These are phyloP conservation scores for Carcharodon carcharias DNA, from an alignment of 2,797 vertebrate genomes.

Conservation along the genomic window DNA sequence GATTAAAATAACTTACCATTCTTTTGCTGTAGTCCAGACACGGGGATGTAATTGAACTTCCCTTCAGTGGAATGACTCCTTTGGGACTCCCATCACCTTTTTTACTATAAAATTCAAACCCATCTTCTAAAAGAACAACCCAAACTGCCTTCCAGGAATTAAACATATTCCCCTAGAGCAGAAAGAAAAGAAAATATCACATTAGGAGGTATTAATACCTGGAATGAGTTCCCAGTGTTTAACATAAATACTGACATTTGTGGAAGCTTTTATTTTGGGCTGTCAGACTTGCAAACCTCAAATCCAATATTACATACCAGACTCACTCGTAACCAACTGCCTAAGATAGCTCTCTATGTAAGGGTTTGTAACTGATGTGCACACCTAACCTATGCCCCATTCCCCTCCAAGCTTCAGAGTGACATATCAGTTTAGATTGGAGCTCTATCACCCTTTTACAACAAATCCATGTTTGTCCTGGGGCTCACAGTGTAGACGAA, in stretches of 20 bases:
- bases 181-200: neutral
- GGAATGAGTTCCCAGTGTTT: neutral
- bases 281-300: neutral
- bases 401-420: neutral
- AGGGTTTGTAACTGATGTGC: neutral
- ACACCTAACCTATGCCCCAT: neutral
- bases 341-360: neutral
- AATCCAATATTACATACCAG: neutral
- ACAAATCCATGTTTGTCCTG: neutral
- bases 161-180: constrained; percentile 75
- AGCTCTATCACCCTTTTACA: neutral
- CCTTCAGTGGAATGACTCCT: constrained; percentile 91
- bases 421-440: neutral
- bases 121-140: constrained; percentile 86
- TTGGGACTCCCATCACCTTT: constrained; percentile 84
- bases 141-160: constrained; percentile 89
- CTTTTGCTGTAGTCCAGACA: constrained; percentile 87
- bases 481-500: neutral
- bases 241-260: too few relatives aligned
- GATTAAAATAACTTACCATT: constrained; percentile 59
- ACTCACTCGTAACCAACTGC: neutral
- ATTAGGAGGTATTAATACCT: neutral
- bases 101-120: constrained; percentile 85
- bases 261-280: neutral
- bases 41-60: constrained; percentile 66